Percentiles rank a stretch among this genome's conserved stretches.
Conservation (phyloP, 2,113 vertebrate genomes). For the Hyla sarda region DNA sequence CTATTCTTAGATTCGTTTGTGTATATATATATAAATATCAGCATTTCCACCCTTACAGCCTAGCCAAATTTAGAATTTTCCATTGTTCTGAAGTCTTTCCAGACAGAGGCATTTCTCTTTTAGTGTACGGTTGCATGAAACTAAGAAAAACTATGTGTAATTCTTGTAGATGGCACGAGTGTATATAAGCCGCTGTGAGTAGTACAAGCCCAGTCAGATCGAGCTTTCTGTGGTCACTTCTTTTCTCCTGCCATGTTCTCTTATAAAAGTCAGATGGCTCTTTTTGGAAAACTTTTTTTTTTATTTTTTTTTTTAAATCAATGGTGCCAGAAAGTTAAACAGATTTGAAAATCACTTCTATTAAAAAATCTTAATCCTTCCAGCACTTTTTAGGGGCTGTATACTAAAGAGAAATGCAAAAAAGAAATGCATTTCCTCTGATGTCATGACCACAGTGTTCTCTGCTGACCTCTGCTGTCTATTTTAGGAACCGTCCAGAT, state of each 20-base stretch:
- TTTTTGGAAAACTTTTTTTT: no score
- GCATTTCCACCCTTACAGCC: neutral
- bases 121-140: slow-evolving; percentile 36
- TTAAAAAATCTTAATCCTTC: no score
- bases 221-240: neutral
- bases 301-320: neutral
- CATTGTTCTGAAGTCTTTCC: slow-evolving; percentile 9
- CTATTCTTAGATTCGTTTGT: neutral
- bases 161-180: slow-evolving; percentile 3
- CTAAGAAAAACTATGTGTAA: slow-evolving; percentile 42
- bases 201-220: neutral
- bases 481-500: no score
- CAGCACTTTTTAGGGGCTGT: no score
- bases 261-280: slow-evolving; percentile 24
- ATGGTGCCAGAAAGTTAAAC: neutral
- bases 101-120: slow-evolving; percentile 32
- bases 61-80: slow-evolving; percentile 15
- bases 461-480: no score
- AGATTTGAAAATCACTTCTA: no score
- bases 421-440: no score
- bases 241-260: neutral
- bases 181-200: slow-evolving; percentile 8
- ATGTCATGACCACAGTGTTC: no score
- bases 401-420: no score
- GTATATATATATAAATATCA: neutral